A percentile compares a stretch with the other conserved stretches of the same genome.
Evolutionary conservation across 2,888 invertebrate genomes (phyloP).

Genomic region (Ceraclea dissimilis): DNA sequence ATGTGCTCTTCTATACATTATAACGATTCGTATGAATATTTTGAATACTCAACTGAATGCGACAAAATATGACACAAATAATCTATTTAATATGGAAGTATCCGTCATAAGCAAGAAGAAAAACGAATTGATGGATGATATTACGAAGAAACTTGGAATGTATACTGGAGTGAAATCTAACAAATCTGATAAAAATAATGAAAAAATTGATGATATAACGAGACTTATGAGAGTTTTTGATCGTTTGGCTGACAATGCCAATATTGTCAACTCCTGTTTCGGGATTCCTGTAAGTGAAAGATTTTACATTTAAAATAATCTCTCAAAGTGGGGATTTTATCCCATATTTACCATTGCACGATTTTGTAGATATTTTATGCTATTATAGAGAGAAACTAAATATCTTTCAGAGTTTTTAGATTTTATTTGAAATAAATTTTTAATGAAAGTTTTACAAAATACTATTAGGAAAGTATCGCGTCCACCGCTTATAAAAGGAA

Average conservation of each 20-base stretch:
- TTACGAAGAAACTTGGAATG: constrained; percentile 5
- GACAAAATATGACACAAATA: constrained; percentile 20
- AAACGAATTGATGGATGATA: constrained; percentile 11
- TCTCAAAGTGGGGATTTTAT: too few species aligned
- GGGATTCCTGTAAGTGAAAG: constrained; percentile 21
- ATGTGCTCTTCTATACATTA: constrained; percentile 14
- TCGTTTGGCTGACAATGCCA: constrained; percentile 23
- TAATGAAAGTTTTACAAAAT: too few species aligned
- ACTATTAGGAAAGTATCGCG: too few species aligned
- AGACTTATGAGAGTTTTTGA: constrained; percentile 23
- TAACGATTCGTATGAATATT: constrained; percentile 16
- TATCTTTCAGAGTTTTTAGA: too few species aligned
- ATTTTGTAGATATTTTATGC: too few species aligned
- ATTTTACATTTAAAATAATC: neutral
- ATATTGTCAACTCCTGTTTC: constrained; percentile 24
- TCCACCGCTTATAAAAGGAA: too few species aligned
- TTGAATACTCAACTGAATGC: constrained; percentile 20
- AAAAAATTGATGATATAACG: constrained; percentile 18
- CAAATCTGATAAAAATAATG: constrained; percentile 7
- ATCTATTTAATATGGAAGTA: constrained; percentile 20
- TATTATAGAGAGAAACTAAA: too few species aligned
- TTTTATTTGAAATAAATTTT: too few species aligned
- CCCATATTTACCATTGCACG: too few species aligned
- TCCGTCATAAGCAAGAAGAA: constrained; percentile 11
- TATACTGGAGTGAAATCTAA: neutral